A percentile compares a stretch with the other conserved stretches of the same genome.
Conservation (phyloP, 2,888 invertebrate genomes). For the Nephrocerus scutellatus region DNA sequence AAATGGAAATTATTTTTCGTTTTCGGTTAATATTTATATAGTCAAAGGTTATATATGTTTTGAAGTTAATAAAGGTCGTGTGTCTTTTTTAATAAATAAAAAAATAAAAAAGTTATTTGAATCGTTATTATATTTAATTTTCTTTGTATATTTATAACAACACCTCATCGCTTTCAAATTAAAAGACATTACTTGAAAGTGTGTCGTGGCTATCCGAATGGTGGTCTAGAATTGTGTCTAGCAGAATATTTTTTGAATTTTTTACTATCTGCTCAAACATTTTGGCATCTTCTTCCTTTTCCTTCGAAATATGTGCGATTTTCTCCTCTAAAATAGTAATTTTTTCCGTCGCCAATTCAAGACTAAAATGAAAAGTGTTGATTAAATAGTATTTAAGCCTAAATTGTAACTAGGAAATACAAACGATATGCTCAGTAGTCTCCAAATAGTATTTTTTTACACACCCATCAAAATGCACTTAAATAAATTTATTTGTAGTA, state of each 20-base stretch:
- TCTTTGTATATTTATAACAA: too few relatives aligned
- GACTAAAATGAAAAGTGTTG: conserved; percentile 24
- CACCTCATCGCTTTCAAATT: too few relatives aligned
- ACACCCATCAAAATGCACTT: too few relatives aligned
- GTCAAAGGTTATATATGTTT: conserved; percentile 1
- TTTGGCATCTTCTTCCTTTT: conserved; percentile 39
- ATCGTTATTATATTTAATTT: too few relatives aligned
- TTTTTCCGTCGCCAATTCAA: conserved; percentile 41
- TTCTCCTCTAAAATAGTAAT: conserved; percentile 40
- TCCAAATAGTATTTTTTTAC: too few relatives aligned
- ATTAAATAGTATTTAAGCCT: neutral
- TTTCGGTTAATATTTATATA: too few relatives aligned
- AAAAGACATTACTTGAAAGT: too few relatives aligned
- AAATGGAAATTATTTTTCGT: conserved; percentile 8
- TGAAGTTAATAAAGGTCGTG: neutral
- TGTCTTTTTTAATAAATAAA: neutral
- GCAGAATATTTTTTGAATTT: conserved; percentile 37
- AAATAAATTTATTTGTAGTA: too few relatives aligned
- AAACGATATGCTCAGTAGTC: too few relatives aligned
- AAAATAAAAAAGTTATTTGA: too few relatives aligned
- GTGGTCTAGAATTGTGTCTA: conserved; percentile 35
- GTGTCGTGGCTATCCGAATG: too few relatives aligned
- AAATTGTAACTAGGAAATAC: too few relatives aligned
- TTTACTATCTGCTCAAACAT: conserved; percentile 38
- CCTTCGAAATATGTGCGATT: conserved; percentile 32